Evolutionary conservation across 2,113 vertebrate species (phyloP).

Genomic region (Fukomys damarensis): DNA sequence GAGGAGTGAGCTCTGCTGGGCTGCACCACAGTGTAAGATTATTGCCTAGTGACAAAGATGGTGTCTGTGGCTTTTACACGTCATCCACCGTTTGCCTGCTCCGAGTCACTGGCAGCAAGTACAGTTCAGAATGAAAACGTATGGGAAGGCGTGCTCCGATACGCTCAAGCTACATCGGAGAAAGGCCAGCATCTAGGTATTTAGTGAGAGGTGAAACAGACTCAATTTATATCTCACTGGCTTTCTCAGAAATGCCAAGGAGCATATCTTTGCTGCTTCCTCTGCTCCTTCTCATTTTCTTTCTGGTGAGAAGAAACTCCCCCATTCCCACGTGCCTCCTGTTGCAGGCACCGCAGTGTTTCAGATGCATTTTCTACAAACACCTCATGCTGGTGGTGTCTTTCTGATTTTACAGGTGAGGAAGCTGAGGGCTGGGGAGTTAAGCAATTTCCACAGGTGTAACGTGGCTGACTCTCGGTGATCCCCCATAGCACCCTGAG

Average conservation of each 20-base stretch:
- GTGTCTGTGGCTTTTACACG: not conserved
- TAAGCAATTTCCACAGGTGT: not conserved
- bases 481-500: rapidly evolving
- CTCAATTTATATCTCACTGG: not conserved
- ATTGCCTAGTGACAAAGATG: not conserved
- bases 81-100: rapidly evolving
- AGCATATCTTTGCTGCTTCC: rapidly evolving
- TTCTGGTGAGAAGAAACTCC: not conserved
- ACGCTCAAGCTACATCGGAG: not conserved
- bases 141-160: not conserved
- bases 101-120: not conserved
- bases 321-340: rapidly evolving
- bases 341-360: rapidly evolving
- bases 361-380: not conserved
- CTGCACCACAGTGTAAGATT: rapidly evolving
- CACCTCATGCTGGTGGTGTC: rapidly evolving
- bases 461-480: rapidly evolving
- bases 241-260: not conserved
- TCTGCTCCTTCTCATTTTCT: not conserved
- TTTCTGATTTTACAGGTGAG: not conserved
- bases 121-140: not conserved
- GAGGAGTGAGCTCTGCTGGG: too few species aligned
- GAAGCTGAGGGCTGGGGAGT: not conserved
- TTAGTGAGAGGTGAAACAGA: not conserved
- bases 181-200: not conserved